Evolutionary conservation across 2,888 invertebrate species (phyloP).

Genomic region (Eristalinus aeneus): DNA sequence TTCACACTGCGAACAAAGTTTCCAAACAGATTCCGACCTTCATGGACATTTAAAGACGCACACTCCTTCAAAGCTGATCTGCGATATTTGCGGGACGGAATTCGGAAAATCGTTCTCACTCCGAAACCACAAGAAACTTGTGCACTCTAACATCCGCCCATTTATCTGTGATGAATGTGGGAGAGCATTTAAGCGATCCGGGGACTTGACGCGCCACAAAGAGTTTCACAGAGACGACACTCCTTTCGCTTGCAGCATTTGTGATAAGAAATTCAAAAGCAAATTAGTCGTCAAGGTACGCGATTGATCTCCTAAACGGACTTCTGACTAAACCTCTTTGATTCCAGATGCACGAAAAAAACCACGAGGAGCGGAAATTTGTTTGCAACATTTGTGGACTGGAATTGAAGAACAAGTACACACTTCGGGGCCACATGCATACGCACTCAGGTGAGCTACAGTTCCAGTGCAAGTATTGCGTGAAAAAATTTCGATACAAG

Average conservation of each 20-base stretch:
- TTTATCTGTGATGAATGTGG: slow-evolving; percentile 50
- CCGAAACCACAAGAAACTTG: slow-evolving; percentile 4
- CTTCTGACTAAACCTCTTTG: background rate
- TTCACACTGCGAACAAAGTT: background rate
- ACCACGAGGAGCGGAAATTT: background rate
- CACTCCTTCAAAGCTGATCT: background rate
- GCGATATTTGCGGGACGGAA: slow-evolving; percentile 24
- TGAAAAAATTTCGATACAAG: slow-evolving; percentile 32
- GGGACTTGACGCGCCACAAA: slow-evolving; percentile 47
- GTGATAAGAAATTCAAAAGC: slow-evolving; percentile 41
- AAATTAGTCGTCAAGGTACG: slow-evolving; percentile 43
- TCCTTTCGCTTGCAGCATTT: slow-evolving; percentile 40
- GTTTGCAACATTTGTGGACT: slow-evolving; percentile 33
- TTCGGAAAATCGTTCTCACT: slow-evolving; percentile 8
- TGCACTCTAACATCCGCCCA: slow-evolving; percentile 29
- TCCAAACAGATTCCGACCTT: background rate
- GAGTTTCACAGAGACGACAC: slow-evolving; percentile 52
- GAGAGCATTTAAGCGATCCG: slow-evolving; percentile 19
- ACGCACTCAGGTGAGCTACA: slow-evolving; percentile 28
- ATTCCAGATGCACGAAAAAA: slow-evolving; percentile 45
- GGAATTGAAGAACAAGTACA: slow-evolving; percentile 39
- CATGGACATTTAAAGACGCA: background rate
- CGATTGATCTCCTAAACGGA: too few relatives aligned
- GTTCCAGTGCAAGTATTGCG: slow-evolving; percentile 30
- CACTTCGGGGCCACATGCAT: slow-evolving; percentile 36